Evolutionary conservation across 2,113 vertebrate genomes (phyloP).

Genomic region (Rhizomys pruinosus): DNA sequence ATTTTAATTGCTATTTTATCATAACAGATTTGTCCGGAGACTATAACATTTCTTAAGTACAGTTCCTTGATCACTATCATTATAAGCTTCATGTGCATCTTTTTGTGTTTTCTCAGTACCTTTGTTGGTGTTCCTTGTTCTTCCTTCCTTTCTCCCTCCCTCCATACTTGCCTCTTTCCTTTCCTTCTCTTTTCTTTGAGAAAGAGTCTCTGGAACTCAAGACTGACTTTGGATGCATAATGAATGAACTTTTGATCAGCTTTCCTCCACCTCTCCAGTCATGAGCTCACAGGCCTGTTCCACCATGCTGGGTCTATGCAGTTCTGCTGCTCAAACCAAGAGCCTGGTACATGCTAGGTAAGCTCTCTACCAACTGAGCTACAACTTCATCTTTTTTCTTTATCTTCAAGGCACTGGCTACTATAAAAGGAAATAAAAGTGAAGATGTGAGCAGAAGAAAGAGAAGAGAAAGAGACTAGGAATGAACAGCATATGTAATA

Average conservation of each 20-base stretch:
- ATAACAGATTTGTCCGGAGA: slow-evolving; percentile 69
- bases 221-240: neutral
- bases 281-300: neutral
- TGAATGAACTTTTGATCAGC: too few species aligned
- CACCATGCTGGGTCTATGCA: neutral
- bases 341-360: neutral
- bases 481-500: neutral
- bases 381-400: neutral
- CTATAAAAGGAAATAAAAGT: neutral
- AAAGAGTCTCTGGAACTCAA: neutral
- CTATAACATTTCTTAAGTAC: slow-evolving; percentile 48
- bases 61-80: neutral
- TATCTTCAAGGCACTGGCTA: neutral
- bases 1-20: slow-evolving; percentile 77
- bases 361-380: neutral
- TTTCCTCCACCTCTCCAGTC: neutral
- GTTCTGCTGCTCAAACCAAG: neutral
- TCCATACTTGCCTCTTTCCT: neutral
- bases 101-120: neutral
- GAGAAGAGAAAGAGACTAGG: neutral
- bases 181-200: neutral
- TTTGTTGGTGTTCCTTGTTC: neutral
- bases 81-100: neutral
- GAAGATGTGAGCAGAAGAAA: neutral
- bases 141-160: too few species aligned